phyloP scores from a whole-genome alignment of 2,888 invertebrate species.

The Limenitis camilla region DNA sequence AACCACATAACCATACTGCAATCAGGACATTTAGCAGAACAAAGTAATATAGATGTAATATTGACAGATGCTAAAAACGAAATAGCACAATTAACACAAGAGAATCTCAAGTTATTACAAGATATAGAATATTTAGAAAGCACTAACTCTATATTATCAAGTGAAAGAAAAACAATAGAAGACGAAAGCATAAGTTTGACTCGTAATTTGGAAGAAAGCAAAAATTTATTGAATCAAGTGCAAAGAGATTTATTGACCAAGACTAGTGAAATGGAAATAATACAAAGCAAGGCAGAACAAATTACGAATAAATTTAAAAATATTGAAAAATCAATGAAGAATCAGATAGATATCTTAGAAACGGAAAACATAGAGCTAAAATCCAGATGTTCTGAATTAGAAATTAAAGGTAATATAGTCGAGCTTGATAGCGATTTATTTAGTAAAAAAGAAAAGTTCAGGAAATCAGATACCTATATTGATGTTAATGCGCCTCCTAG shows the following conservation, averaged over 20 bases:
- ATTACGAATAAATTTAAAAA: conserved; percentile 41
- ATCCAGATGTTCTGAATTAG: conserved; percentile 9
- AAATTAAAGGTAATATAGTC: conserved; percentile 10
- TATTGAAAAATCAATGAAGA: conserved; percentile 37
- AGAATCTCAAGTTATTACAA: conserved; percentile 33
- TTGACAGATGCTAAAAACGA: conserved; percentile 34
- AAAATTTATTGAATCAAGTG: conserved; percentile 36
- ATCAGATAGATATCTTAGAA: conserved; percentile 39
- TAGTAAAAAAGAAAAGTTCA: conserved; percentile 14
- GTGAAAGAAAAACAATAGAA: conserved; percentile 32
- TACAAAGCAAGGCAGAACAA: conserved; percentile 40
- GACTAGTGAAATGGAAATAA: conserved; percentile 36
- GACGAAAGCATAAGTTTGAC: conserved; percentile 32
- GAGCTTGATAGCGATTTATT: not conserved
- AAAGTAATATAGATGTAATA: conserved; percentile 25
- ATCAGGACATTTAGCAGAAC: conserved; percentile 26
- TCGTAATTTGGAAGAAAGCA: conserved; percentile 33
- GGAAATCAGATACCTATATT: conserved; percentile 14
- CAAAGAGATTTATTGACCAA: conserved; percentile 42
- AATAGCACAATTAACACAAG: conserved; percentile 33
- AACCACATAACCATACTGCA: conserved; percentile 30
- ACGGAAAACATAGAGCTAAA: conserved; percentile 43
- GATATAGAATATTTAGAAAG: conserved; percentile 31
- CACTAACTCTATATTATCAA: conserved; percentile 29
- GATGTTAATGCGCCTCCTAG: conserved; percentile 44